Evolutionary conservation across 2,888 invertebrate species (phyloP).

Genomic region (Holacanthella duospinosa): DNA sequence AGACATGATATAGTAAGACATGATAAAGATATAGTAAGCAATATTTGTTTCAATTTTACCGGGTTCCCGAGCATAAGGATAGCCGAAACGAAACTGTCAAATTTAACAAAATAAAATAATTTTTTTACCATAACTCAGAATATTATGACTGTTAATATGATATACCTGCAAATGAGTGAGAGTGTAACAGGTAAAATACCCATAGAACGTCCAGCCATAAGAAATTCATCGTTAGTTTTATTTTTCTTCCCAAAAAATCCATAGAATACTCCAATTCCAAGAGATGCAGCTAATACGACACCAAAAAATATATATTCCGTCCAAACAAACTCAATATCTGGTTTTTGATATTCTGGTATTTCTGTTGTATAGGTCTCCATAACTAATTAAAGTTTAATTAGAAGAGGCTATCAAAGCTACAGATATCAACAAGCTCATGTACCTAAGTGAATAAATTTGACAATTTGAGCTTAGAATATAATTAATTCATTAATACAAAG

Average conservation of each 20-base stretch:
- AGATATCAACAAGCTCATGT: no score
- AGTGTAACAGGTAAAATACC: constrained; percentile 45
- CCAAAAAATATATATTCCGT: constrained; percentile 66
- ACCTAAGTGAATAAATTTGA: no score
- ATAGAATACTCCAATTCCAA: constrained; percentile 74
- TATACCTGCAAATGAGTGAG: constrained; percentile 35
- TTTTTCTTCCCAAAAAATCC: constrained; percentile 48
- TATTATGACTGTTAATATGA: not conserved
- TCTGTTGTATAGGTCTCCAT: not conserved
- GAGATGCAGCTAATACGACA: constrained; percentile 64
- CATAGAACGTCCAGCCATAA: constrained; percentile 43
- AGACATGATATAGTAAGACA: not conserved
- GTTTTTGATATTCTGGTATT: not conserved
- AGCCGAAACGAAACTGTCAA: constrained; percentile 72
- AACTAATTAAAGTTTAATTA: not conserved
- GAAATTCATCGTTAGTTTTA: constrained; percentile 41
- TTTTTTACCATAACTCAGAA: not conserved
- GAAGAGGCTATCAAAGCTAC: no score
- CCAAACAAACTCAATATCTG: constrained; percentile 41
- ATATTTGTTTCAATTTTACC: no score
- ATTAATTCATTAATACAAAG: no score
- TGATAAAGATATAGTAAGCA: not conserved
- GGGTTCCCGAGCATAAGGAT: constrained; percentile 82
- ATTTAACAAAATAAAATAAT: constrained; percentile 6
- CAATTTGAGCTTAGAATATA: no score